Conservation (phyloP, 2,888 invertebrate species). For the Scaptomyza caliginosa region DNA sequence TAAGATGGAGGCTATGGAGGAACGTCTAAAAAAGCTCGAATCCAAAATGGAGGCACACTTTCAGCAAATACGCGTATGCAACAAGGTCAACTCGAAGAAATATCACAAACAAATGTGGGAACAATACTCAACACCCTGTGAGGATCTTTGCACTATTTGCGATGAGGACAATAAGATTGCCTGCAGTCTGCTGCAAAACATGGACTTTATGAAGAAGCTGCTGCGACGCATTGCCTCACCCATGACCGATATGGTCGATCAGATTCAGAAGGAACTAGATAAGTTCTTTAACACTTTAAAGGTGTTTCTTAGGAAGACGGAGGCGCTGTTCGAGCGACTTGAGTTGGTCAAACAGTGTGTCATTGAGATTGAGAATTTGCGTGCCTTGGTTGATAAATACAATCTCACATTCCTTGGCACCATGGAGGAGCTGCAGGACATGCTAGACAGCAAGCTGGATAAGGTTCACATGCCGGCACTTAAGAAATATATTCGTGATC, state of each 20-base stretch:
- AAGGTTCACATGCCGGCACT: slow-evolving; percentile 81
- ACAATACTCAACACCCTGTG: slow-evolving; percentile 61
- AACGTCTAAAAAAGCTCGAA: slow-evolving; percentile 55
- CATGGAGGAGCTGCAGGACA: slow-evolving; percentile 83
- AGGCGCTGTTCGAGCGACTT: slow-evolving; percentile 70
- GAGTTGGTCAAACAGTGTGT: slow-evolving; percentile 78
- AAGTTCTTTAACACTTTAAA: slow-evolving; percentile 66
- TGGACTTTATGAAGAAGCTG: slow-evolving; percentile 78
- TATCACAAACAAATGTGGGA: slow-evolving; percentile 57
- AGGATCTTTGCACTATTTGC: slow-evolving; percentile 78
- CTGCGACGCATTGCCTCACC: slow-evolving; percentile 75
- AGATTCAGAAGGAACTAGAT: slow-evolving; percentile 58
- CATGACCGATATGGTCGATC: slow-evolving; percentile 70
- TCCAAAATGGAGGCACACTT: slow-evolving; percentile 71
- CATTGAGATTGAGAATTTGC: slow-evolving; percentile 67
- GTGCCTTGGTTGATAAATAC: slow-evolving; percentile 54
- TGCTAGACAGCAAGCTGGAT: slow-evolving; percentile 82
- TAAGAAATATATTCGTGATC: slow-evolving; percentile 77
- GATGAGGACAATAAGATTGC: slow-evolving; percentile 79
- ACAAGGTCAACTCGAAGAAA: slow-evolving; percentile 46
- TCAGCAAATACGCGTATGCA: slow-evolving; percentile 58
- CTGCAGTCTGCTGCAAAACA: slow-evolving; percentile 74
- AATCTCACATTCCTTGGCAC: slow-evolving; percentile 70
- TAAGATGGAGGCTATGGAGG: slow-evolving; percentile 61
- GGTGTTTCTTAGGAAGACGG: slow-evolving; percentile 60